Conservation (phyloP, 2,113 vertebrate species). For the Leucoraja erinaceus region DNA sequence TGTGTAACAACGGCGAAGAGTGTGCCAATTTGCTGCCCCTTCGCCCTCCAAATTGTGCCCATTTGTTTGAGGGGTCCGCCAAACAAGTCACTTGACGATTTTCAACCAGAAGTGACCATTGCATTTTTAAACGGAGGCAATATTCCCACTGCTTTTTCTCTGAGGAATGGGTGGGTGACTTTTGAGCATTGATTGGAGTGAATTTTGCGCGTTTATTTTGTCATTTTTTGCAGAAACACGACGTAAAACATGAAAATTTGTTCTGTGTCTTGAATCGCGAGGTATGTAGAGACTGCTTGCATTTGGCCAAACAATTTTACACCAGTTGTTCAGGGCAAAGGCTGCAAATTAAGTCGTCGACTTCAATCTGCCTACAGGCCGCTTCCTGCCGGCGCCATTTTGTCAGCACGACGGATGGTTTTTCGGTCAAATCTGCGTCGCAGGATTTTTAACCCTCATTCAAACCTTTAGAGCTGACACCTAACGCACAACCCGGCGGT, state of each 20-base stretch:
- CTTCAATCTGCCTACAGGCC: not conserved
- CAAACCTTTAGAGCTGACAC: not conserved
- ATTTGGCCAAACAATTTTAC: too few relatives aligned
- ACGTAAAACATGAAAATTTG: not conserved
- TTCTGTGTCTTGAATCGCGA: not conserved
- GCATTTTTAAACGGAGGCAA: too few relatives aligned
- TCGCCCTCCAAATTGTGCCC: too few relatives aligned
- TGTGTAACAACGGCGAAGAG: too few relatives aligned
- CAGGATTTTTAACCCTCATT: not conserved
- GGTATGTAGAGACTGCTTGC: too few relatives aligned
- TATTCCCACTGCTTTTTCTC: too few relatives aligned
- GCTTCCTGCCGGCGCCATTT: constrained; percentile 70
- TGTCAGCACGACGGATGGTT: constrained; percentile 47
- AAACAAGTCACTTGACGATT: too few relatives aligned
- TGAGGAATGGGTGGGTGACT: too few relatives aligned
- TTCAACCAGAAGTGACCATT: too few relatives aligned
- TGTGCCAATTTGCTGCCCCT: not conserved
- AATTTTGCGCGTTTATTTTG: not conserved
- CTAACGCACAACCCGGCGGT: not conserved
- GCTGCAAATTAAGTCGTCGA: not conserved
- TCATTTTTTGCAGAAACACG: not conserved
- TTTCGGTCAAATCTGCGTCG: not conserved
- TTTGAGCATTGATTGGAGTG: too few relatives aligned
- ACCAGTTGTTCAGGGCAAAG: too few relatives aligned
- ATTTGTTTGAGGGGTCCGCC: too few relatives aligned